Base-by-base conservation (phyloP, 2,888 invertebrate species). In the Leptinotarsa haldemani region DNA sequence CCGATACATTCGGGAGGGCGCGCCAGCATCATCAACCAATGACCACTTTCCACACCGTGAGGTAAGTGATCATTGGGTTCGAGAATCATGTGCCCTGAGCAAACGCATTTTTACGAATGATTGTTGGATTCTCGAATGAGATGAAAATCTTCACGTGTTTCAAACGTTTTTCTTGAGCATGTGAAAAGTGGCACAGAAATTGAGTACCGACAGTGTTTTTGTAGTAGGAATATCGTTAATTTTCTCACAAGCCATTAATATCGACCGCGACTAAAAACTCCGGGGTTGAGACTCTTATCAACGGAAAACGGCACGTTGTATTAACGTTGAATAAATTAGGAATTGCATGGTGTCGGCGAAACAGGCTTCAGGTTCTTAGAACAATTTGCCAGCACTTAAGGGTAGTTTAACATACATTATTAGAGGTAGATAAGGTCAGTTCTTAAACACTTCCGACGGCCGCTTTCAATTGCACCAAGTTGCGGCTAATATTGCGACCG, bases 331-430 rank as follows among this genome's bases (percentile, higher is more conserved):
- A 81, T 80, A 80, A 79, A 77, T 78, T 79, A 80, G 71, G 78
- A 74, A 74, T 82, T 79, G 83, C 84, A 81, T 84, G 83, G 82
- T 82, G 83, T 83, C 79, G 82, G 77, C 69, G 79, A 74, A 82
- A 82, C 83, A 83, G 74, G 80, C 77, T 78, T 66, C 77, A 79
- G 81, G 78, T 84, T 84, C 83, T 82, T 77, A 79, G 82, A 85
- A 84, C 85, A 86, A 87, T 87, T 87, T 87, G 86, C 86, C 85
- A 85, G 86, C 86, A 86, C 86, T 87, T 87, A 86, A 84, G 86
- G 87, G 86, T 85, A 87, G 87, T 87, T 88, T 87, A 87, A 84
- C 86, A 85, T 87, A 86, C 85, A 87, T 87, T 87, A 87, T 86
- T 85, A 85, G 85, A 84, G 83, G 79, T 79, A 84, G 86, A 87